Percentiles rank a stretch among this genome's conserved stretches.
Evolutionary conservation across 2,113 vertebrate genomes (phyloP).

Genomic region (Brachirus orientalis): DNA sequence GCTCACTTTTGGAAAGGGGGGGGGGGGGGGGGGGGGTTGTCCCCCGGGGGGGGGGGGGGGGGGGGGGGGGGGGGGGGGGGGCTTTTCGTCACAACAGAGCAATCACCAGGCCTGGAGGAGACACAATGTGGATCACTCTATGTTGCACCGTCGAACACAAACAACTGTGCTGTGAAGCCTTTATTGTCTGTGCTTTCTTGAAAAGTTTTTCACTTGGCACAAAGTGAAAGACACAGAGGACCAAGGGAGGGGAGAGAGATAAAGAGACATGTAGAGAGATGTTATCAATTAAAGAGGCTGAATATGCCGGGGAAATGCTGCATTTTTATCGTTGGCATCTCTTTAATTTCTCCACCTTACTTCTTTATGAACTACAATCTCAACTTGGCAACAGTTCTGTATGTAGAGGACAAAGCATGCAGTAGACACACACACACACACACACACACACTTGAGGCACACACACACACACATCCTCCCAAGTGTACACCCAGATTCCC

Average conservation of each 20-base stretch:
- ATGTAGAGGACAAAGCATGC: slow-evolving; percentile 39
- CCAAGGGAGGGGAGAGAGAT: background rate
- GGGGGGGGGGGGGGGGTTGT: too few relatives aligned
- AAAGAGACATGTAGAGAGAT: slow-evolving; percentile 22
- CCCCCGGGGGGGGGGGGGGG: too few relatives aligned
- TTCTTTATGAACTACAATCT: slow-evolving; percentile 61
- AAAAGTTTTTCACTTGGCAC: slow-evolving; percentile 69
- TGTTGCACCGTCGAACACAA: slow-evolving; percentile 58
- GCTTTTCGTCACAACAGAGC: slow-evolving; percentile 62
- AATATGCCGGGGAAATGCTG: slow-evolving; percentile 51
- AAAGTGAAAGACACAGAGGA: slow-evolving; percentile 47
- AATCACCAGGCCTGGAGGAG: slow-evolving; percentile 47
- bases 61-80: too few relatives aligned
- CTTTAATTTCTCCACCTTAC: slow-evolving; percentile 71
- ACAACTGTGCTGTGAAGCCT: slow-evolving; percentile 60
- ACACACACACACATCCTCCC: slow-evolving; percentile 28
- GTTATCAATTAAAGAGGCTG: slow-evolving; percentile 68
- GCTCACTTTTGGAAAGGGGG: slow-evolving; percentile 38
- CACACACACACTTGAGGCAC: slow-evolving; percentile 10
- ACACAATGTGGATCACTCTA: slow-evolving; percentile 45
- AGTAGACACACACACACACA: slow-evolving; percentile 23
- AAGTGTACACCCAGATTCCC: slow-evolving; percentile 17
- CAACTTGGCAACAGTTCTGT: slow-evolving; percentile 62
- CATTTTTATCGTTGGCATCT: slow-evolving; percentile 63
- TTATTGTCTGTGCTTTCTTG: slow-evolving; percentile 54